Evolutionary conservation across 1,140 invertebrate species (phyloP).

Genomic region (Colletes latitarsis): DNA sequence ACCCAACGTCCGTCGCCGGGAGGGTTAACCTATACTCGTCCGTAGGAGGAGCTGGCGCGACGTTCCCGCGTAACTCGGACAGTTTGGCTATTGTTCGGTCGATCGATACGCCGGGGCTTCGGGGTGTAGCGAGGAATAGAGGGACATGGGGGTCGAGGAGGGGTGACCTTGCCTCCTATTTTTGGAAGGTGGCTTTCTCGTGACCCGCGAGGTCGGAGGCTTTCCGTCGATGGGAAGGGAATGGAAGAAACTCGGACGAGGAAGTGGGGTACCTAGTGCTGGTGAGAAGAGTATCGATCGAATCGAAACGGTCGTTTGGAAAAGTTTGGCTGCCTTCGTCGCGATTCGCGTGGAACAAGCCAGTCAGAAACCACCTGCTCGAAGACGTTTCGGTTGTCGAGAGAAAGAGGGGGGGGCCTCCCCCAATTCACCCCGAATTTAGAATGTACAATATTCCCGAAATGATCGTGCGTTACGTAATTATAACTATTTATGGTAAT

Average conservation of each 20-base stretch:
- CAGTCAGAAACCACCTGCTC: conserved; percentile 8
- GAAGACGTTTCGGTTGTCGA: neutral
- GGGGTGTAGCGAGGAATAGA: conserved; percentile 35
- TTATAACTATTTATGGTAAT: too few relatives aligned
- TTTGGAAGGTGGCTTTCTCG: conserved; percentile 57
- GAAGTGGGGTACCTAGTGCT: too few relatives aligned
- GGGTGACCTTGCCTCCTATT: conserved; percentile 63
- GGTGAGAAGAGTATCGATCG: conserved; percentile 1
- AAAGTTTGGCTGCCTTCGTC: neutral
- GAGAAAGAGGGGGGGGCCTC: too few relatives aligned
- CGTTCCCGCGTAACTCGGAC: conserved; percentile 3
- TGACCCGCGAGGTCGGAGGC: conserved; percentile 4
- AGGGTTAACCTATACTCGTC: neutral
- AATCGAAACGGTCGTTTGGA: neutral
- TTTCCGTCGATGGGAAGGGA: neutral
- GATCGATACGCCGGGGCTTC: conserved; percentile 54
- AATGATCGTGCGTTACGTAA: too few relatives aligned
- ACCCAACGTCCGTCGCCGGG: too few relatives aligned
- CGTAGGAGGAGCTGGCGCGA: neutral
- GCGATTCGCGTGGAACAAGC: neutral
- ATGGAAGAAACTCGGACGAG: neutral
- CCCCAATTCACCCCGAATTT: too few relatives aligned
- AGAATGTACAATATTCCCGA: too few relatives aligned
- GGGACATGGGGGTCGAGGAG: conserved; percentile 3
- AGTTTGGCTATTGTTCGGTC: conserved; percentile 36